These are phyloP conservation scores for Apteryx owenii DNA, from an alignment of 2,113 vertebrate species.

Conservation along the genomic window DNA sequence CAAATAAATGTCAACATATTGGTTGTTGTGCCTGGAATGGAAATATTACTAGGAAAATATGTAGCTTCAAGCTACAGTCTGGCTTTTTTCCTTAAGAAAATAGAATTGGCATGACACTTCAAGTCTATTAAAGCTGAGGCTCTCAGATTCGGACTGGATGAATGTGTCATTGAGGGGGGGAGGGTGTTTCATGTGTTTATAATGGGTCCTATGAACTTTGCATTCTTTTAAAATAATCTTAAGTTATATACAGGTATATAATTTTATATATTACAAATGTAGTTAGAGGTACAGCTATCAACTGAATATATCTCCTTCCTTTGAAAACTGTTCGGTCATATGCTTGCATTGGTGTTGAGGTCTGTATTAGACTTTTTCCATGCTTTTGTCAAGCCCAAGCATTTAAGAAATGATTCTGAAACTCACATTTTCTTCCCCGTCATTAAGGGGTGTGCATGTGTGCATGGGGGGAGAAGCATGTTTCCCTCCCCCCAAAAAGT, in stretches of 20 bases:
- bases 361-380: neutral
- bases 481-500: neutral
- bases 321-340: neutral
- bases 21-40: slow-evolving; percentile 62
- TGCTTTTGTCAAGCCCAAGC: neutral
- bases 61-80: slow-evolving; percentile 26
- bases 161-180: neutral
- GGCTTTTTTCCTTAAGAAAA: slow-evolving; percentile 28
- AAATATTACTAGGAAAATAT: slow-evolving; percentile 59
- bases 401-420: neutral
- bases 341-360: neutral
- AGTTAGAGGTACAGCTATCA: neutral
- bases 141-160: neutral
- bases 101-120: neutral
- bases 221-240: neutral
- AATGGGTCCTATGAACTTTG: neutral
- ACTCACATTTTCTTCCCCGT: neutral
- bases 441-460: too few relatives aligned
- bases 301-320: neutral
- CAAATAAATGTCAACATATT: slow-evolving; percentile 59
- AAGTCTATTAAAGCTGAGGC: neutral
- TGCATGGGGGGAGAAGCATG: neutral
- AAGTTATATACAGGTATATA: neutral
- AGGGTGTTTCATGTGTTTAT: neutral
- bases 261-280: neutral